phyloP scores from a whole-genome alignment of 2,888 invertebrate species.

The Sesia bembeciformis region DNA sequence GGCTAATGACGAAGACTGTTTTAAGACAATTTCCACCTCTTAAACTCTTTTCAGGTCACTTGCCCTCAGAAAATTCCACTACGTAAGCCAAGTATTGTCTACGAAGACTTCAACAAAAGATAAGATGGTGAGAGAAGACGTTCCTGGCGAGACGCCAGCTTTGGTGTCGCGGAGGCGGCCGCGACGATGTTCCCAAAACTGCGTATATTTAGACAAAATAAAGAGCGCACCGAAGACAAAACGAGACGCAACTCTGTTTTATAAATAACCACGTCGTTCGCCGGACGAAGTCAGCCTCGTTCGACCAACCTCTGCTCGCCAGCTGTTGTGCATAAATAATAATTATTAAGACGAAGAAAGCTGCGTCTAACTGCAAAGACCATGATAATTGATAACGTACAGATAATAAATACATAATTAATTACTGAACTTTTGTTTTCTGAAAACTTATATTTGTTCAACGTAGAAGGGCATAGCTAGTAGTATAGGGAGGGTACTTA shows the following conservation, averaged over 20 bases:
- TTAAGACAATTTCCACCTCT: no score
- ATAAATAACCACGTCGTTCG: slow-evolving; percentile 71
- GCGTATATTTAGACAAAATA: slow-evolving; percentile 75
- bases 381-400: background rate
- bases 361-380: slow-evolving; percentile 23
- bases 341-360: slow-evolving; percentile 64
- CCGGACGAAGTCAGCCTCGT: slow-evolving; percentile 60
- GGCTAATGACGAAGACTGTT: no score
- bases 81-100: slow-evolving; percentile 2
- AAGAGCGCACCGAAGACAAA: slow-evolving; percentile 73
- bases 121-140: slow-evolving; percentile 51
- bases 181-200: slow-evolving; percentile 68
- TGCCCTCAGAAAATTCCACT: background rate
- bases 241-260: slow-evolving; percentile 74
- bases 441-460: no score
- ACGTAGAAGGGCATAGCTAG: no score
- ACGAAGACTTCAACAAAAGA: slow-evolving; percentile 44
- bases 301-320: slow-evolving; percentile 62
- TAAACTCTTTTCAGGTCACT: no score
- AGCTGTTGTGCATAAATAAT: slow-evolving; percentile 73
- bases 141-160: slow-evolving; percentile 54
- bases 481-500: no score
- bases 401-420: no score
- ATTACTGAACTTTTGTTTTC: no score
- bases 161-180: slow-evolving; percentile 60